phyloP scores from a whole-genome alignment of 2,888 invertebrate species.

The Dasypolia templi region DNA sequence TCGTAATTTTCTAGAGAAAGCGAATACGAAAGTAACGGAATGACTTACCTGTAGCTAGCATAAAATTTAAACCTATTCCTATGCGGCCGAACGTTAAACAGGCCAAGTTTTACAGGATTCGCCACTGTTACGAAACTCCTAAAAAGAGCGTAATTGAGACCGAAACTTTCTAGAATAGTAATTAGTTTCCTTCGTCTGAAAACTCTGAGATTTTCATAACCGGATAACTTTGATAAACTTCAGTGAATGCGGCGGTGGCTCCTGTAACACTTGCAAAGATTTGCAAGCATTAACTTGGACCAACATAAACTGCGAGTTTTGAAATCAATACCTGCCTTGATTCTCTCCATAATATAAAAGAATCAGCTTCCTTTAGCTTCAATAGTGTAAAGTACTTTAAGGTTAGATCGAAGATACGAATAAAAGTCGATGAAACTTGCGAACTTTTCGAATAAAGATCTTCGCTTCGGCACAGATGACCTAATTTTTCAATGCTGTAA shows the following conservation, averaged over 20 bases:
- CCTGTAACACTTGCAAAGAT: slow-evolving; percentile 59
- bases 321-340: slow-evolving; percentile 52
- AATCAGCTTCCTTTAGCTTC: slow-evolving; percentile 51
- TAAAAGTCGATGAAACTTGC: slow-evolving; percentile 70
- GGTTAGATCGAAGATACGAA: slow-evolving; percentile 65
- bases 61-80: slow-evolving; percentile 64
- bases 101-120: slow-evolving; percentile 57
- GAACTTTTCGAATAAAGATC: slow-evolving; percentile 77
- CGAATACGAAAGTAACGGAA: slow-evolving; percentile 39
- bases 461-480: slow-evolving; percentile 72
- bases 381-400: slow-evolving; percentile 61
- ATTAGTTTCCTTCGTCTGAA: slow-evolving; percentile 75
- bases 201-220: slow-evolving; percentile 77
- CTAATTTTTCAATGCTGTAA: slow-evolving; percentile 74
- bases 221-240: slow-evolving; percentile 74
- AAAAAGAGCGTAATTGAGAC: slow-evolving; percentile 73
- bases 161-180: slow-evolving; percentile 76
- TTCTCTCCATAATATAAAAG: slow-evolving; percentile 52
- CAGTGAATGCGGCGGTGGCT: slow-evolving; percentile 65
- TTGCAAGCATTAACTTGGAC: slow-evolving; percentile 50
- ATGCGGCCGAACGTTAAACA: slow-evolving; percentile 67
- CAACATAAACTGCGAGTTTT: slow-evolving; percentile 52
- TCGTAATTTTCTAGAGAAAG: slow-evolving; percentile 22
- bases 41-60: slow-evolving; percentile 57
- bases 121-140: slow-evolving; percentile 65